These are phyloP conservation scores for Thaumatotibia leucotreta DNA, from an alignment of 1,140 invertebrate species.

Conservation along the genomic window DNA sequence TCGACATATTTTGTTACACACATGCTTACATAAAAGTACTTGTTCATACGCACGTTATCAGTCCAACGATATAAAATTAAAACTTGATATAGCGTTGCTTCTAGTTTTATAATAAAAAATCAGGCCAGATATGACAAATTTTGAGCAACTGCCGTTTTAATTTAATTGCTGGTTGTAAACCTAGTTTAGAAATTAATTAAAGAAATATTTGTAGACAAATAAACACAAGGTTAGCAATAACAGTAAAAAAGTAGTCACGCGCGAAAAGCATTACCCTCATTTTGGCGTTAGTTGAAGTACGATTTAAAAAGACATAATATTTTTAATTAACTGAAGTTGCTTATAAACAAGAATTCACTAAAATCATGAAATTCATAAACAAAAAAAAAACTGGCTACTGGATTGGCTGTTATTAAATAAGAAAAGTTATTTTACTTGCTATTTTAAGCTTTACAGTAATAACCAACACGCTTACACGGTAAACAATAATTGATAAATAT, in stretches of 20 bases:
- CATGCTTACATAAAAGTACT: too few species aligned
- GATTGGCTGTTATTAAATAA: too few species aligned
- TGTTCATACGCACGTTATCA: slow-evolving; percentile 26
- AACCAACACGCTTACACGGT: too few species aligned
- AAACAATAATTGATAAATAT: too few species aligned
- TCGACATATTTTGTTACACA: slow-evolving; percentile 27
- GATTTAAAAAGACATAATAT: too few species aligned
- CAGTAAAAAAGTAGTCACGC: slow-evolving; percentile 3
- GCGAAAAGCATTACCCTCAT: slow-evolving; percentile 6
- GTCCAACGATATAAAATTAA: slow-evolving; percentile 28
- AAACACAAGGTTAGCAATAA: slow-evolving; percentile 7
- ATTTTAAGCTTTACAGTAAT: too few species aligned
- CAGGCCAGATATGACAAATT: slow-evolving; percentile 28
- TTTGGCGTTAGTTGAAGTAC: background rate
- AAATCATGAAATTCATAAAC: too few species aligned
- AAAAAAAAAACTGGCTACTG: too few species aligned
- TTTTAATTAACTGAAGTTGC: too few species aligned
- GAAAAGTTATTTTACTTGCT: too few species aligned
- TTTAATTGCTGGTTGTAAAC: slow-evolving; percentile 5
- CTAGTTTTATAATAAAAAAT: slow-evolving; percentile 40
- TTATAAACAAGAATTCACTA: too few species aligned
- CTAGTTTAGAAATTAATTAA: slow-evolving; percentile 4
- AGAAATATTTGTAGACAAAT: slow-evolving; percentile 7
- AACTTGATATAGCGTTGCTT: slow-evolving; percentile 28
- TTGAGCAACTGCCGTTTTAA: slow-evolving; percentile 9